Base-by-base conservation (phyloP, 2,113 vertebrate genomes). In the Ceyx melanurus region DNA sequence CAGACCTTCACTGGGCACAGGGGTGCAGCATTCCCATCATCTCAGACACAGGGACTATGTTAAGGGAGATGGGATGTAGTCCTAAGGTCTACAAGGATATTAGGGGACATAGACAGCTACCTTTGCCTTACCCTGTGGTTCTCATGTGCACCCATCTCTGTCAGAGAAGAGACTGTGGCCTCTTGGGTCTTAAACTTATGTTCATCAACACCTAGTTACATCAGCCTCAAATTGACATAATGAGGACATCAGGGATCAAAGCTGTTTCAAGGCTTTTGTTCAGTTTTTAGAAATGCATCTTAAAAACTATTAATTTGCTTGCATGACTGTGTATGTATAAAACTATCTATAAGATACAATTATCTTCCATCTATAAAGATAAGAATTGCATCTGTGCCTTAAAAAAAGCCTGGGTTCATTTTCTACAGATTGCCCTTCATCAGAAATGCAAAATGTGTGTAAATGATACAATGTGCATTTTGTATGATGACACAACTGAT, bases 241-340 rank as follows among this genome's bases (percentile, higher is more conserved):
- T 74, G 46, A 88, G 68, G 80, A 71, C 77, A 91, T 45, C 86
- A 90, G 85, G 77, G 86, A 96, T 93, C 74, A 94, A 94, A 95
- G 89, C 57, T 94, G 2, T 94, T 88, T 81, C 89, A 93, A 82
- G 22, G 35, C 11, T 83, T 95, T 91, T 86, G 51, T 92, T 91
- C 85, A 20, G 48, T 70, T 87, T 80, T 87, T 57, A 86, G 60
- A 89, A 92, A 60, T 23, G 9, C 51, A 53, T 56, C 81, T 80
- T 56, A 51, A 87, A 90, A 71, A n/a, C 33, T 46, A 51, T 50
- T 66, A 61, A 84, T 91, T 80, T 91, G 18, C 85, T 92, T 82
- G n/a, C 45, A 4, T 40, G 48, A 71, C 56, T 58, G 29, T 60
- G 22, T 43, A 62, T 40, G 11, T 77, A 54, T 81, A 57, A 84